A percentile compares a stretch with the other conserved stretches of the same genome.
Conservation (phyloP, 1,140 invertebrate species). For the Papilio machaon region DNA sequence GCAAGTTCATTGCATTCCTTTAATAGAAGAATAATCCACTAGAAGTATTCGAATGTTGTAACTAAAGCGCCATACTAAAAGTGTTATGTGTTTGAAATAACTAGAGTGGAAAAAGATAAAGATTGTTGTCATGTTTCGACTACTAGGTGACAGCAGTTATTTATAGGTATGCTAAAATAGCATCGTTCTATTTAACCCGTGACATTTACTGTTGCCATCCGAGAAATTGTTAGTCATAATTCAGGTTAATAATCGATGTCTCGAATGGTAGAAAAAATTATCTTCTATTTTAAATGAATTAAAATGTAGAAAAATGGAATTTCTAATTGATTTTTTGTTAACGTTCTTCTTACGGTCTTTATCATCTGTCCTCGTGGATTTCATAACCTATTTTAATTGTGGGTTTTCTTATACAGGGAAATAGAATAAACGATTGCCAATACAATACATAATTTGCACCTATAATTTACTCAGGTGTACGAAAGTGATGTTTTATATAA, state of each 20-base stretch:
- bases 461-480: not conserved
- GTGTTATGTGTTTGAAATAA: not conserved
- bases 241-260: not conserved
- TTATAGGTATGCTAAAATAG: not conserved
- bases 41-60: not conserved
- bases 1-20: too few relatives aligned
- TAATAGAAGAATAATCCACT: too few relatives aligned
- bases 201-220: not conserved
- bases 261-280: too few relatives aligned
- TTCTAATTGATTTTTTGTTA: not conserved
- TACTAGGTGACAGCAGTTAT: not conserved
- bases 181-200: not conserved
- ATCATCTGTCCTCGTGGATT: not conserved
- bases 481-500: slow-evolving; percentile 4
- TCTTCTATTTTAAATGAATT: too few relatives aligned
- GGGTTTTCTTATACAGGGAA: not conserved
- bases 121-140: not conserved
- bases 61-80: too few relatives aligned
- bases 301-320: not conserved
- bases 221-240: not conserved
- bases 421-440: not conserved
- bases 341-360: not conserved
- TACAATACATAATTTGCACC: not conserved
- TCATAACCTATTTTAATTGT: not conserved
- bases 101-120: not conserved